phyloP scores from a whole-genome alignment of 1,140 invertebrate species.

The Harpegnathos saltator region DNA sequence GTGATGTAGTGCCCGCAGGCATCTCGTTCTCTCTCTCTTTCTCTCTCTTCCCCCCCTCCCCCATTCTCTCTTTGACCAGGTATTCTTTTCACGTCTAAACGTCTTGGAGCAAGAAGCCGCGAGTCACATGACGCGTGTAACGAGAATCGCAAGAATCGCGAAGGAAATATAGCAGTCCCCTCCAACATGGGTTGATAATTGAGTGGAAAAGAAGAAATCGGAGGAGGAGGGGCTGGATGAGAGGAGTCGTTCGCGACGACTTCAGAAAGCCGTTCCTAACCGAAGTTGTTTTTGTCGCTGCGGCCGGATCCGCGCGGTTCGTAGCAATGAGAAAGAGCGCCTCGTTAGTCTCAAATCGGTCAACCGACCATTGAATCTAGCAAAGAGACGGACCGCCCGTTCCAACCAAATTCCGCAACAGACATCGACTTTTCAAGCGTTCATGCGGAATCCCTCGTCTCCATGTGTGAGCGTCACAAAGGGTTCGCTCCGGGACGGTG shows the following conservation, averaged over 20 bases:
- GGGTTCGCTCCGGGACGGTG: constrained; percentile 40
- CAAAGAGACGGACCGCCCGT: constrained; percentile 59
- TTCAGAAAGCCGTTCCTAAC: background rate
- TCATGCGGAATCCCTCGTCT: constrained; percentile 69
- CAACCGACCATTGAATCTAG: constrained; percentile 63
- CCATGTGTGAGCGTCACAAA: constrained; percentile 68
- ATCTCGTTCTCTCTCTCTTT: background rate
- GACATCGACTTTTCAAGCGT: constrained; percentile 67
- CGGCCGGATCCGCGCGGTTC: constrained; percentile 30
- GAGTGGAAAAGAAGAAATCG: background rate
- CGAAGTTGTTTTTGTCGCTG: constrained; percentile 46
- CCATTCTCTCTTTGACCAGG: no score
- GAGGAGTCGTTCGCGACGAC: constrained; percentile 11
- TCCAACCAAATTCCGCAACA: constrained; percentile 70
- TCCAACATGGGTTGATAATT: constrained; percentile 37
- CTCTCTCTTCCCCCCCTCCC: background rate
- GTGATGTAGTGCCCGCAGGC: background rate
- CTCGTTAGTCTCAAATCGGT: constrained; percentile 73
- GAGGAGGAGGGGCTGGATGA: background rate
- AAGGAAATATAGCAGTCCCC: background rate
- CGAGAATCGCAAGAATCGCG: background rate
- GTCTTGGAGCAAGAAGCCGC: no score
- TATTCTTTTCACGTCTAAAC: no score
- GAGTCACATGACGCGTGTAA: background rate
- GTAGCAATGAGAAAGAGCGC: constrained; percentile 47